phyloP scores from a whole-genome alignment of 2,888 invertebrate genomes.

The Pollenia amentaria region DNA sequence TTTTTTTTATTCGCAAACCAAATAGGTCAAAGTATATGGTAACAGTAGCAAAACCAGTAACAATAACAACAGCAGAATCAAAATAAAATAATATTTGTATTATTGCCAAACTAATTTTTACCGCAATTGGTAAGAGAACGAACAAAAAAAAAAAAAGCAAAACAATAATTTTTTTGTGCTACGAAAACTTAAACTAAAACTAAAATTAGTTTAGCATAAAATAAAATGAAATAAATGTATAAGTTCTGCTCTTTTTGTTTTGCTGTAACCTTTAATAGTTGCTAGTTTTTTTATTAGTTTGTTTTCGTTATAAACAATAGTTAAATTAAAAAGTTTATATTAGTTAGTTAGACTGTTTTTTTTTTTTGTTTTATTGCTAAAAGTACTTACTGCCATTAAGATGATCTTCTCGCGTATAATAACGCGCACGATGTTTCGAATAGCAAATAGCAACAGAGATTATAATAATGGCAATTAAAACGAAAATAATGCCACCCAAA shows the following conservation, averaged over 20 bases:
- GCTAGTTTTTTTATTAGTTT: not conserved
- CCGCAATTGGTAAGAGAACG: constrained; percentile 63
- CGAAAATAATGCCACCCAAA: constrained; percentile 84
- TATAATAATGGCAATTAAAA: constrained; percentile 83
- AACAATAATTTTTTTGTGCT: not conserved
- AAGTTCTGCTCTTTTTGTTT: constrained; percentile 3
- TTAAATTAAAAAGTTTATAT: constrained; percentile 66
- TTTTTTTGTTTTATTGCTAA: constrained; percentile 22
- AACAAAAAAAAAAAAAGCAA: constrained; percentile 22
- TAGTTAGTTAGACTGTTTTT: constrained; percentile 1
- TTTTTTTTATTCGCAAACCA: constrained; percentile 15
- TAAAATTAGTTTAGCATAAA: constrained; percentile 41
- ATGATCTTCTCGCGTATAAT: constrained; percentile 92
- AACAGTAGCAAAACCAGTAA: constrained; percentile 21
- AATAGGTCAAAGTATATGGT: constrained; percentile 65
- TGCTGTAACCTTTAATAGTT: not conserved
- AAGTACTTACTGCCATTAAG: constrained; percentile 81
- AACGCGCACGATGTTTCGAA: constrained; percentile 89
- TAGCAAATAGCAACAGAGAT: constrained; percentile 86
- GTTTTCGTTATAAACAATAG: constrained; percentile 59
- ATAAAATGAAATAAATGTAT: constrained; percentile 28
- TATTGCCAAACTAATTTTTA: constrained; percentile 71
- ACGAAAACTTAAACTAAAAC: constrained; percentile 33
- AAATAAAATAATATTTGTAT: constrained; percentile 61
- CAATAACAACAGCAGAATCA: constrained; percentile 7